A percentile compares a stretch with the other conserved stretches of the same genome.
phyloP scores from a whole-genome alignment of 1,140 invertebrate genomes.

The Macrocentrus cingulum region DNA sequence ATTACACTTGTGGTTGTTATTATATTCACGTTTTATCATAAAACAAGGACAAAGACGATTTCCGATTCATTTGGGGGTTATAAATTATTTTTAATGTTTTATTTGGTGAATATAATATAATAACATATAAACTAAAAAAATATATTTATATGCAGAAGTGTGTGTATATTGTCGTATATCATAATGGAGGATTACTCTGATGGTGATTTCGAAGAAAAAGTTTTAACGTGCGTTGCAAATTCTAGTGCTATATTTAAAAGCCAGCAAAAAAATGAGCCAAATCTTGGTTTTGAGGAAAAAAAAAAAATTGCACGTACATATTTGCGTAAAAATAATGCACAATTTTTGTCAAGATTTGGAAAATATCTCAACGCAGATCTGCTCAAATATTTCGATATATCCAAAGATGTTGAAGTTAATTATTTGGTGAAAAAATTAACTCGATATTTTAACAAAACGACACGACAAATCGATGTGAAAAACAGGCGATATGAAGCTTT shows the following conservation, averaged over 20 bases:
- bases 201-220: constrained; percentile 32
- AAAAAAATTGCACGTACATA: constrained; percentile 64
- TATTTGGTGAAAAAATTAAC: constrained; percentile 65
- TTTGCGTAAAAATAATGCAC: constrained; percentile 66
- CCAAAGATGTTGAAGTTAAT: constrained; percentile 63
- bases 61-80: no score
- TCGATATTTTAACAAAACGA: constrained; percentile 59
- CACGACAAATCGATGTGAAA: constrained; percentile 65
- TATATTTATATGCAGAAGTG: no score
- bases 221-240: constrained; percentile 36
- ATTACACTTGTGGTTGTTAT: no score
- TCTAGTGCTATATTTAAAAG: constrained; percentile 66
- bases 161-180: no score
- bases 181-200: no score
- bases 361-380: constrained; percentile 69
- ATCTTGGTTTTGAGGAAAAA: constrained; percentile 23
- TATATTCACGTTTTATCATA: no score
- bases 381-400: constrained; percentile 66
- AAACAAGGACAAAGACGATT: no score
- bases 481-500: constrained; percentile 84
- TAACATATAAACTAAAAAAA: no score
- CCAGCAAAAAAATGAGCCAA: constrained; percentile 68
- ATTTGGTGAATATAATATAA: no score
- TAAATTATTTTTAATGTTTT: no score
- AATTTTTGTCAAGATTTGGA: constrained; percentile 78